A percentile compares a stretch with the other conserved stretches of the same genome.
Conservation (phyloP, 2,113 vertebrate genomes). For the Actinemys pallida region DNA sequence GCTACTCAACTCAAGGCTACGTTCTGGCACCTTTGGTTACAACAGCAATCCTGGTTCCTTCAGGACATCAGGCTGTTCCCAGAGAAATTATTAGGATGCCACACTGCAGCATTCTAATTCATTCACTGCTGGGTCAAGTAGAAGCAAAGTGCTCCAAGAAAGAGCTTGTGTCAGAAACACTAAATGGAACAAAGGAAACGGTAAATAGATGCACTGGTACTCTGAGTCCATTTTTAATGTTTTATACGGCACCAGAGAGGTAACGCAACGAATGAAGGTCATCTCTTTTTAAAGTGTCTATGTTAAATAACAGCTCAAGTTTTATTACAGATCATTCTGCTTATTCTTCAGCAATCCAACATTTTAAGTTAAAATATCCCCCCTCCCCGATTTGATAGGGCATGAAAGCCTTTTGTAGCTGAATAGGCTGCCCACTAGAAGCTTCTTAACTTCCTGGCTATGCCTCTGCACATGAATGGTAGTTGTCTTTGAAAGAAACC, state of each 20-base stretch:
- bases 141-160: background rate
- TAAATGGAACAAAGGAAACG: background rate
- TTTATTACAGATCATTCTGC: background rate
- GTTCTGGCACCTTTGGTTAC: background rate
- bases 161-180: background rate
- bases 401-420: background rate
- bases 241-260: background rate
- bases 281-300: background rate
- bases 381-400: background rate
- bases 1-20: background rate
- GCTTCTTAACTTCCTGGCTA: background rate
- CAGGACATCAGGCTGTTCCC: background rate
- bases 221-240: background rate
- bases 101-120: background rate
- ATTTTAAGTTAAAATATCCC: background rate
- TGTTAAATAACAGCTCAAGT: background rate
- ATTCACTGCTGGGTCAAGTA: background rate
- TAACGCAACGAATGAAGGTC: background rate
- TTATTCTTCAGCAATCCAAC: background rate
- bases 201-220: background rate
- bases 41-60: background rate
- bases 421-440: background rate
- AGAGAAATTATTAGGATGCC: background rate
- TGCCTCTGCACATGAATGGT: background rate
- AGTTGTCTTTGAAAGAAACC: slow-evolving; percentile 24